Conservation (phyloP, 2,888 invertebrate genomes). For the Julus scanicus region DNA sequence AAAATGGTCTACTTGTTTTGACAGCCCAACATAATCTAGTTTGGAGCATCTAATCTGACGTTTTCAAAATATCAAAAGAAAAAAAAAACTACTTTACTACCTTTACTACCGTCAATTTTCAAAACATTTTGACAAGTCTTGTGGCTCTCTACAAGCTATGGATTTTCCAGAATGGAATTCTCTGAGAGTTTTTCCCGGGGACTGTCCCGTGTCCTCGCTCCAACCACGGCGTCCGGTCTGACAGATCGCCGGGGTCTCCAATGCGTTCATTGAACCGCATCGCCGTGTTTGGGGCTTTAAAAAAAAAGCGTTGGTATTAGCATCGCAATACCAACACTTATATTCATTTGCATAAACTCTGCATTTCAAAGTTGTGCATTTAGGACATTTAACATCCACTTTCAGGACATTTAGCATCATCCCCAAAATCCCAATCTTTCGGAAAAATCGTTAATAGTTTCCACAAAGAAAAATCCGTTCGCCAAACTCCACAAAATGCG, state of each 20-base stretch:
- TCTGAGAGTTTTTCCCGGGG: background rate
- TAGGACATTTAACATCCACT: no score
- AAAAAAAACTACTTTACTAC: no score
- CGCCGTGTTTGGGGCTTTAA: background rate
- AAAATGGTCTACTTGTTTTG: no score
- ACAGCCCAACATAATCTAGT: no score
- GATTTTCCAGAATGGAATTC: background rate
- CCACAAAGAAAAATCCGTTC: background rate
- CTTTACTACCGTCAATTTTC: no score
- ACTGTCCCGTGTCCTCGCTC: background rate
- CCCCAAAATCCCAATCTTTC: background rate
- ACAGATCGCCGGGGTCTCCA: background rate
- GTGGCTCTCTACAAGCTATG: no score
- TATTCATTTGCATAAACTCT: background rate
- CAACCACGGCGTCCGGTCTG: background rate
- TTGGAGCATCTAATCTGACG: no score
- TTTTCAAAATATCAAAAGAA: background rate
- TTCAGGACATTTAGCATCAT: no score
- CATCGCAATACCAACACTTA: background rate
- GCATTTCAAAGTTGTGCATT: no score
- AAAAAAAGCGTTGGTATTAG: background rate
- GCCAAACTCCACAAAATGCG: background rate
- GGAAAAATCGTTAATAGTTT: background rate
- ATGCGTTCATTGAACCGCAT: conserved; percentile 3
- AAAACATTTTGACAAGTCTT: no score